A percentile compares a stretch with the other conserved stretches of the same genome.
These are phyloP conservation scores for Pogoniulus pusillus DNA, from an alignment of 2,797 vertebrate genomes.

Conservation along the genomic window DNA sequence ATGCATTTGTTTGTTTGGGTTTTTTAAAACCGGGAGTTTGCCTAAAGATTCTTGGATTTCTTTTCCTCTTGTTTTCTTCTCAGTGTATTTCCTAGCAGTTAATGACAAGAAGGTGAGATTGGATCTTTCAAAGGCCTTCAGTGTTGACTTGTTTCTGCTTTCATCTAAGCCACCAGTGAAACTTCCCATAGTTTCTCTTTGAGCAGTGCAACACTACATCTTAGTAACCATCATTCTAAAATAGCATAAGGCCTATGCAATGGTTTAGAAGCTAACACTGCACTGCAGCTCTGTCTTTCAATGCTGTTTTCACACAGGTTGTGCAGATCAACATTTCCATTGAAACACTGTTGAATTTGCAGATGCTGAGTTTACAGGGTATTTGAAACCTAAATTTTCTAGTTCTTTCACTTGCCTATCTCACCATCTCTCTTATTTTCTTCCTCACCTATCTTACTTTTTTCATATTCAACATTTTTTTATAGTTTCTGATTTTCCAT, in stretches of 20 bases:
- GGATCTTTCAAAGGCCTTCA: neutral
- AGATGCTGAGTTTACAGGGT: neutral
- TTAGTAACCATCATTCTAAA: neutral
- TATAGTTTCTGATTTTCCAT: neutral
- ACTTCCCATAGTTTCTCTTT: neutral
- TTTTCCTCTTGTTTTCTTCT: neutral
- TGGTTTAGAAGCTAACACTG: neutral
- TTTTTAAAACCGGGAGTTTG: neutral
- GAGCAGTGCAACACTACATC: neutral
- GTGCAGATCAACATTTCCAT: neutral
- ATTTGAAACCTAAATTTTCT: neutral
- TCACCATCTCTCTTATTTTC: neutral
- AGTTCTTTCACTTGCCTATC: neutral
- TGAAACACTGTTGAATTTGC: neutral
- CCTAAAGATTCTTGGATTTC: neutral
- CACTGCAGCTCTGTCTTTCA: neutral
- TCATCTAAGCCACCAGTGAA: neutral
- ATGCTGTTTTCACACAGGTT: neutral
- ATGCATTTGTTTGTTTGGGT: no score
- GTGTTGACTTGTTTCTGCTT: neutral
- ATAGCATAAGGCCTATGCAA: neutral
- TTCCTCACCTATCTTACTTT: neutral
- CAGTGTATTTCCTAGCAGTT: neutral
- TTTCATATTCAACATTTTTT: neutral
- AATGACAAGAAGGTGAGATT: neutral